Evolutionary conservation across 2,888 invertebrate genomes (phyloP).

Genomic region (Drosophila testacea): DNA sequence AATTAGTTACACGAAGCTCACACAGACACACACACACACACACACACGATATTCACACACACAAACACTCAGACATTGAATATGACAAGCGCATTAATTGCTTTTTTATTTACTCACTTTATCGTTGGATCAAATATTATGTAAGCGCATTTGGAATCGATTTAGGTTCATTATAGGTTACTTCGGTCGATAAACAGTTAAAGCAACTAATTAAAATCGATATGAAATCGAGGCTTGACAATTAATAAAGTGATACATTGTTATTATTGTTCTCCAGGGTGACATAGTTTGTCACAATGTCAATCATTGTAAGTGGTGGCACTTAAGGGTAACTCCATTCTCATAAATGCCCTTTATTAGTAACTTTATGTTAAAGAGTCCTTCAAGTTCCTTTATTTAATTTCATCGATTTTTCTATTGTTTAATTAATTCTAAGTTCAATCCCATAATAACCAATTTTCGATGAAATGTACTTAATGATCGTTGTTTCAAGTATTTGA

Average conservation of each 20-base stretch:
- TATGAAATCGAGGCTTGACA: conserved; percentile 14
- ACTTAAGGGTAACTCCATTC: background rate
- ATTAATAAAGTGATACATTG: conserved; percentile 14
- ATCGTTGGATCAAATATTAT: conserved; percentile 53
- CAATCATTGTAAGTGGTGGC: conserved; percentile 8
- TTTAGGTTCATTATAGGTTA: conserved; percentile 37
- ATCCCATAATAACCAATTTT: too few species aligned
- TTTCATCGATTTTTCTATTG: too few species aligned
- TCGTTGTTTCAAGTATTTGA: too few species aligned
- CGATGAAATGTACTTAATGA: too few species aligned
- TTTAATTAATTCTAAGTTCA: too few species aligned
- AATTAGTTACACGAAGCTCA: conserved; percentile 60
- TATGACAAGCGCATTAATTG: conserved; percentile 72
- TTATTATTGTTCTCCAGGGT: conserved; percentile 2
- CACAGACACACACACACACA: conserved; percentile 19
- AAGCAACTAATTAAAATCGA: conserved; percentile 40
- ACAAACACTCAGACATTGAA: conserved; percentile 34
- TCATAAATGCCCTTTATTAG: background rate
- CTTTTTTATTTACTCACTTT: conserved; percentile 63
- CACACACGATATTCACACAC: conserved; percentile 19
- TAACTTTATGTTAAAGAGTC: background rate
- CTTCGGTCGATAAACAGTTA: conserved; percentile 16
- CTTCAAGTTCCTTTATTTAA: too few species aligned
- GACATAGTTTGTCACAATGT: conserved; percentile 4
- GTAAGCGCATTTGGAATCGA: conserved; percentile 42